Base-by-base conservation (phyloP, 2,888 invertebrate genomes). In the Synergus itoensis region DNA sequence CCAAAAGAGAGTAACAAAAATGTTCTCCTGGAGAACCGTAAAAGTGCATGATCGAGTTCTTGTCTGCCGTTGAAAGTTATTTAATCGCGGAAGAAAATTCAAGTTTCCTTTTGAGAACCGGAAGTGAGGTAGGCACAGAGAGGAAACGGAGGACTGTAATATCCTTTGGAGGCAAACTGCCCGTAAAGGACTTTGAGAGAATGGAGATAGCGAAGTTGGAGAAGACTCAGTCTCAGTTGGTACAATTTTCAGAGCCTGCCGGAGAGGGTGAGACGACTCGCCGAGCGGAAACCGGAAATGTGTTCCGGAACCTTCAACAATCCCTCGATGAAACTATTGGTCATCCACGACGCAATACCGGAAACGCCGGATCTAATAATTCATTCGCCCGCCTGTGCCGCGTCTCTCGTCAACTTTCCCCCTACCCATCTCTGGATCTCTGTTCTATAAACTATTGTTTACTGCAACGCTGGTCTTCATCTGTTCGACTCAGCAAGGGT, bases 251-350 rank as follows among this genome's bases (percentile, higher is more conserved):
- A n/a, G 77, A 81, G 80, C 40, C 81, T 78, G 82, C 77, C 81
- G 81, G 84, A 85, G 83, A 85, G 86, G 84, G 87, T 83, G 84
- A 87, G 86, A 88, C 87, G 88, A 88, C 88, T 86, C 90, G 88
- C 82, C 84, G 84, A 87, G 87, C 92, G 92, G 92, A 92, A 92
- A 90, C 90, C 89, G 92, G 92, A 92, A 92, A 92, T 92, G 92
- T 92, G 92, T 89, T 90, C 91, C 92, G 92, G 92, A 92, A 92
- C 89, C 91, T 91, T 92, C 91, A 91, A 92, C 92, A 92, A 92
- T 92, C 90, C 91, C 91, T 92, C 92, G 92, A 92, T 92, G 91
- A 92, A 92, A 91, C 92, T 91, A 91, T 92, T 91, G 92, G 92
- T 92, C 92, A 92, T 92, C 91, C 91, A 88, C 92, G 91, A 91